phyloP scores from a whole-genome alignment of 2,113 vertebrate genomes.

The Periophthalmodon schlosseri region DNA sequence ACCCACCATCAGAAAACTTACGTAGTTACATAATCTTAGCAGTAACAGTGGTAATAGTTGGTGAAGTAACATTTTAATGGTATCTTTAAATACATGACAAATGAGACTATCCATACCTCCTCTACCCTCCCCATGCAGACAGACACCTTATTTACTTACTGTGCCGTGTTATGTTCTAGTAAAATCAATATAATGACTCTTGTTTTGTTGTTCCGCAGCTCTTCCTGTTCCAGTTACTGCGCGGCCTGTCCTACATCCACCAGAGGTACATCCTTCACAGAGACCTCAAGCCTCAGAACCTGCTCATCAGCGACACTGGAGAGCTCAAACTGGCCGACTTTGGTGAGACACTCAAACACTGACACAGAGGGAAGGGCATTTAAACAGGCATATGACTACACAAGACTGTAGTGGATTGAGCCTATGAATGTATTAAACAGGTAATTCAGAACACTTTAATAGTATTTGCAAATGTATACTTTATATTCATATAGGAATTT shows the following conservation, averaged over 20 bases:
- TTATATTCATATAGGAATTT: too few species aligned
- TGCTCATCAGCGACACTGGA: conserved; percentile 95
- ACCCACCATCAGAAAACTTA: too few species aligned
- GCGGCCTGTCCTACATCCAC: conserved; percentile 96
- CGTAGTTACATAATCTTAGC: background rate
- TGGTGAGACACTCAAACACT: conserved; percentile 75
- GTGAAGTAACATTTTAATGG: background rate
- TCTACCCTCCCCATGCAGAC: background rate
- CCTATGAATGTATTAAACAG: too few species aligned
- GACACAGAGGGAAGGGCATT: background rate
- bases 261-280: conserved; percentile 97
- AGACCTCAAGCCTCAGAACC: conserved; percentile 97
- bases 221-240: conserved; percentile 95
- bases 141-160: background rate
- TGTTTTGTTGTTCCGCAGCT: conserved; percentile 75
- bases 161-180: background rate
- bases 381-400: background rate
- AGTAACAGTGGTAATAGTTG: background rate
- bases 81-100: conserved; percentile 4
- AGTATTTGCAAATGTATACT: too few species aligned
- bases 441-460: background rate
- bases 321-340: conserved; percentile 98
- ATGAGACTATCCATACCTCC: background rate
- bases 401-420: background rate
- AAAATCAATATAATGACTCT: conserved; percentile 2